These are phyloP conservation scores for Cherax destructor DNA, from an alignment of 1,140 invertebrate species.

Conservation along the genomic window DNA sequence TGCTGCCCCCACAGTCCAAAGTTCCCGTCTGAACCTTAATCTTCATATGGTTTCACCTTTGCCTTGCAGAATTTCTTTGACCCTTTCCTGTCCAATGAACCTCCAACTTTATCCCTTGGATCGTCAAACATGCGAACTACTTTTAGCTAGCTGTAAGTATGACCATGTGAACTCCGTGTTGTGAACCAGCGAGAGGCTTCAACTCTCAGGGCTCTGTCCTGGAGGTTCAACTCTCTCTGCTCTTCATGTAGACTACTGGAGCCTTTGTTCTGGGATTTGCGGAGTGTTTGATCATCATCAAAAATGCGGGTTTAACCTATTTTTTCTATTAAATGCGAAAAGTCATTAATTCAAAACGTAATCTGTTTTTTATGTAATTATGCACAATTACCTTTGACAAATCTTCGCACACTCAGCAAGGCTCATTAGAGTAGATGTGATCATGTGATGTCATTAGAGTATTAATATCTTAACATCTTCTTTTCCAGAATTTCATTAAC, in stretches of 20 bases:
- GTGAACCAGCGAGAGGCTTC: background rate
- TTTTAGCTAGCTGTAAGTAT: conserved; percentile 96
- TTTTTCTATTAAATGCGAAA: no score
- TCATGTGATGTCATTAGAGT: conserved; percentile 12
- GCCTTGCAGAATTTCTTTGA: conserved; percentile 88
- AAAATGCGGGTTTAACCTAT: no score
- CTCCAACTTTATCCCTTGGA: conserved; percentile 96
- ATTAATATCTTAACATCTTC: conserved; percentile 65
- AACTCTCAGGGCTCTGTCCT: background rate
- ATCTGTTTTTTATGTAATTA: no score
- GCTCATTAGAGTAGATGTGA: background rate
- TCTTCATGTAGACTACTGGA: background rate
- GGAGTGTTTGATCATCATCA: background rate
- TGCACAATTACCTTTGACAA: background rate
- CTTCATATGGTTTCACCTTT: background rate
- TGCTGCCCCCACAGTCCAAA: background rate
- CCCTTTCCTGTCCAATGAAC: conserved; percentile 96
- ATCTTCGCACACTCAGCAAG: background rate
- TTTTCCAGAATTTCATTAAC: conserved; percentile 90
- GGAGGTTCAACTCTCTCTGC: background rate
- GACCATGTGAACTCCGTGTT: background rate
- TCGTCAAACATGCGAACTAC: conserved; percentile 92
- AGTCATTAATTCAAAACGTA: no score
- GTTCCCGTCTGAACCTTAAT: background rate
- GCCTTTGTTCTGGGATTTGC: background rate